These are phyloP conservation scores for Aquatica leii DNA, from an alignment of 2,888 invertebrate species.

Conservation along the genomic window DNA sequence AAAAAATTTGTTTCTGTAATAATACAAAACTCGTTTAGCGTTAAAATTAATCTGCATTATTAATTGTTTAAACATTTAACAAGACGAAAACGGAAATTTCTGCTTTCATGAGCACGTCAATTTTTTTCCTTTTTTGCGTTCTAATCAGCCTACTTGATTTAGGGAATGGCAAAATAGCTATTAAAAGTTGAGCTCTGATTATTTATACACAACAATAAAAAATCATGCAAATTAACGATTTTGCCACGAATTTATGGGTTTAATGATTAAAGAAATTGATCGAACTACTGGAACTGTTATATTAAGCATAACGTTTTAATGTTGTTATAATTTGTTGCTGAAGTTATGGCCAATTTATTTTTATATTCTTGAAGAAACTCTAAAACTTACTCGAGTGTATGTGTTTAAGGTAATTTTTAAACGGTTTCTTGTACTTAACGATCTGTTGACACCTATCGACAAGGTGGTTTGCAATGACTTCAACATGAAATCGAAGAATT, in stretches of 20 bases:
- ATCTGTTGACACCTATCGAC: too few relatives aligned
- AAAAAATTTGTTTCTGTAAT: constrained; percentile 6
- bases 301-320: constrained; percentile 10
- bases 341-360: constrained; percentile 11
- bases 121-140: background rate
- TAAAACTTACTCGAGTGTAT: background rate
- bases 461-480: too few relatives aligned
- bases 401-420: too few relatives aligned
- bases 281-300: background rate
- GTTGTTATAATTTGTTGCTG: constrained; percentile 3
- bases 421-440: too few relatives aligned
- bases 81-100: background rate
- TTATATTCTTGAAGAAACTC: constrained; percentile 2
- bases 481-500: too few relatives aligned
- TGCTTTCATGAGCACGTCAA: constrained; percentile 11
- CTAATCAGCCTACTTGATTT: background rate
- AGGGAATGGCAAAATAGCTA: background rate
- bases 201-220: background rate
- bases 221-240: constrained; percentile 6
- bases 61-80: constrained; percentile 7
- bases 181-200: constrained; percentile 8
- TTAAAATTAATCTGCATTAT: constrained; percentile 1
- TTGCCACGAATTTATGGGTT: too few relatives aligned
- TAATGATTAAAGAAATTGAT: too few relatives aligned
- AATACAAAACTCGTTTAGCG: background rate